Base-by-base conservation (phyloP, 37 sponge, comb jelly and placozoan genomes). In the Cladorhizidae sp. region DNA sequence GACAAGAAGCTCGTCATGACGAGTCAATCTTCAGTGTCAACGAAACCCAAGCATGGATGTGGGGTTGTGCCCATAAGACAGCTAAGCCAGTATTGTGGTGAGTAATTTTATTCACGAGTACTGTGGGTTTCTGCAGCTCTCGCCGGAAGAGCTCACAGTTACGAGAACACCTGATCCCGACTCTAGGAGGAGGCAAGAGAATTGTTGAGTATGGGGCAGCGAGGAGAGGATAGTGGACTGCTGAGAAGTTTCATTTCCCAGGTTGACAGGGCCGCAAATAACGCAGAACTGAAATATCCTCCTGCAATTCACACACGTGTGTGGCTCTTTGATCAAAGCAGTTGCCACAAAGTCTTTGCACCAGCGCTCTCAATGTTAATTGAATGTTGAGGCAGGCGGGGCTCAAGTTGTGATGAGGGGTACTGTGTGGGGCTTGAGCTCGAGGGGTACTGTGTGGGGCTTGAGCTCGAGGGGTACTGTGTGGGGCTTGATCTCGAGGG, bases 281-380 rank as follows among this genome's bases (percentile, higher is more conserved):
- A 81, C 31, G 88, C 88, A 0, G 72, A 87, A 25, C 57, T 61
- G 20, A 76, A 87, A 64, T 87, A 87, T 31, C 76, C 72, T 5
- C 50, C 39, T 35, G 51, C 68, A 1, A 33, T 38, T 37, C 57
- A 81, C 80, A 87, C 49, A 5, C 6, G 70, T 58, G 36, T 76
- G 0, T 81, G 81, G 77, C 29, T 87, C 38, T 87, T 87, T 77
- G 88, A 87, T 40, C 88, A 81, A 1, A 71, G 77, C 38, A 49
- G 75, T n/a, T n/a, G n/a, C n/a, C n/a, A n/a, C n/a, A n/a, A n/a
- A n/a, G n/a, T n/a, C n/a, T n/a, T n/a, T n/a, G 9, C 58, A 77
- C 56, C 81, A 86, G n/a, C n/a, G n/a, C n/a, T n/a, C n/a, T n/a
- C n/a, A n/a, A n/a, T n/a, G n/a, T n/a, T n/a, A n/a, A n/a, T n/a